A percentile compares a stretch with the other conserved stretches of the same genome.
phyloP scores from a whole-genome alignment of 2,888 invertebrate species.

The Ceriagrion tenellum region DNA sequence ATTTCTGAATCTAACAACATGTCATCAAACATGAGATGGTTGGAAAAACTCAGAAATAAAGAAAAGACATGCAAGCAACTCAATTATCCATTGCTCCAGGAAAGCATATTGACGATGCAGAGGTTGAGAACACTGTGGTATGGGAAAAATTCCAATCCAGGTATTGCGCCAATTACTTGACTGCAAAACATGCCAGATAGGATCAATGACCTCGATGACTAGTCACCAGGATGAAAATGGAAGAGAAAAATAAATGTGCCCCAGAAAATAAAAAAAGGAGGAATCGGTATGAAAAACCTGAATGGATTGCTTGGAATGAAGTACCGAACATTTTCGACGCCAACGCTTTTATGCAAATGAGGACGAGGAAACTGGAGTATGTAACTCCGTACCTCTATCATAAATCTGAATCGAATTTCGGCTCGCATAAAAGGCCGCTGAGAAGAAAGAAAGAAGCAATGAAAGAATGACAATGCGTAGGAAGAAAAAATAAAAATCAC shows the following conservation, averaged over 20 bases:
- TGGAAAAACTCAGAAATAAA: too few species aligned
- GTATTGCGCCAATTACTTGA: too few species aligned
- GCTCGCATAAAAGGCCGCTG: background rate
- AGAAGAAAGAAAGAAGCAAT: background rate
- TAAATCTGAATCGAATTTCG: background rate
- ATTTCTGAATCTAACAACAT: too few species aligned
- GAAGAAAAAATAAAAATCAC: background rate
- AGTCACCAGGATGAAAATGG: background rate
- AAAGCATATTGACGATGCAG: too few species aligned
- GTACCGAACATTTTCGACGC: background rate
- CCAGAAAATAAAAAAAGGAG: background rate
- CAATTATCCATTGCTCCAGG: too few species aligned
- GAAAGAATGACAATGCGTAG: background rate
- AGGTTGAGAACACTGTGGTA: too few species aligned
- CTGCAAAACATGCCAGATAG: too few species aligned
- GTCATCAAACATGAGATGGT: too few species aligned
- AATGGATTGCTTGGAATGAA: background rate
- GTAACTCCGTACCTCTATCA: background rate
- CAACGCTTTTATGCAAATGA: background rate
- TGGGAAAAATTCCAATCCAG: too few species aligned
- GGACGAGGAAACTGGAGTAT: background rate
- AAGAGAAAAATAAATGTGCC: background rate
- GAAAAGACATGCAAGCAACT: too few species aligned
- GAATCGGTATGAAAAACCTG: background rate
- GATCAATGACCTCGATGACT: background rate